Base-by-base conservation (phyloP, 2,113 vertebrate genomes). In the Dicrurus megarhynchus region DNA sequence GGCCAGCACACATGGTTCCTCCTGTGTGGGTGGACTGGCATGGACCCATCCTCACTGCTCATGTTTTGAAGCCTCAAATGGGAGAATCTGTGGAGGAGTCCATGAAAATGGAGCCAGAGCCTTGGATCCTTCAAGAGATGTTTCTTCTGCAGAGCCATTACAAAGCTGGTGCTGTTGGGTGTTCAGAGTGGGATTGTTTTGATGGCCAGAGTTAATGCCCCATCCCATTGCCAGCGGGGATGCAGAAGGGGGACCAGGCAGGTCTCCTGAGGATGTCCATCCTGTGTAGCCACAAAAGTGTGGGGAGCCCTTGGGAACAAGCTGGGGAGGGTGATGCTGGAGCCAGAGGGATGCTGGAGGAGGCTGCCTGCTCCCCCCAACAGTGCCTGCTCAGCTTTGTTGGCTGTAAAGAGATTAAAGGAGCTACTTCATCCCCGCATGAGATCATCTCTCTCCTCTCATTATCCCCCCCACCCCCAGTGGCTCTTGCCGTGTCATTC, bases 21-120 rank as follows among this genome's bases (percentile, higher is more conserved):
- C 16, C n/a, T 50, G 30, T 5, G 1, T 21, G 49, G 30, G 33
- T 63, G 21, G 27, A 16, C 10, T 61, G 60, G 30, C 0, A 0
- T 27, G 39, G 60, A 33, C 60, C 76, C 1, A 0, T 84, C 64
- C 60, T 86, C 7, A 5, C 37, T 55, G 71, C 42, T 75, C 8
- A 0, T 35, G 42, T 46, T 56, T 28, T 67, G 30, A n/a, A 64
- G 44, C 27, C 22, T 83, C 9, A 1, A 41, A 71, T 47, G 19
- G 41, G 44, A 53, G 28, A 93, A 64, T 41, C 37, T 0, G 0
- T n/a, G 49, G 47, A 35, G 30, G 42, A 55, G 5, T 6, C 33
- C 14, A 0, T 78, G 69, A 41, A 68, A 79, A 44, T 9, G 37
- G 61, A 89, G 16, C 26, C 16, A 44, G 41, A 91, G 24, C 42